Conservation (phyloP, 2,888 invertebrate species). For the Boloria euphrosyne region DNA sequence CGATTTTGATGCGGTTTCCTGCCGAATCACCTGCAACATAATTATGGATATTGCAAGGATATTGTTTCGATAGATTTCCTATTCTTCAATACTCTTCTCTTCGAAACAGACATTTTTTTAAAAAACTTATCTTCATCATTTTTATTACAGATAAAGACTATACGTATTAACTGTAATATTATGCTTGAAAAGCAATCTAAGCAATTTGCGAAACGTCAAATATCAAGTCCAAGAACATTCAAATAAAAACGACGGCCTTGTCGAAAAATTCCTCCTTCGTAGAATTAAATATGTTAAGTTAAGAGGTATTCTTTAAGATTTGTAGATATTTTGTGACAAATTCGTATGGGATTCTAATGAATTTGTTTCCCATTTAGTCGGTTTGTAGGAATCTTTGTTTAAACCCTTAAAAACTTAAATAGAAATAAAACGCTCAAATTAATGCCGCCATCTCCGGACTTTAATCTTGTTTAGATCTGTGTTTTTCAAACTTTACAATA, state of each 20-base stretch:
- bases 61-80: conserved; percentile 24
- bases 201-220: conserved; percentile 16
- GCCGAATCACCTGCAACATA: conserved; percentile 42
- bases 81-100: conserved; percentile 4
- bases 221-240: conserved; percentile 14
- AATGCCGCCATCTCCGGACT: conserved; percentile 62
- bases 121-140: neutral
- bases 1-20: conserved; percentile 43
- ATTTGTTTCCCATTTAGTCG: conserved; percentile 62
- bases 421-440: conserved; percentile 52
- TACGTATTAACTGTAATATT: no score
- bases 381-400: conserved; percentile 58
- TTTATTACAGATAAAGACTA: no score
- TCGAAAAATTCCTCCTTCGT: conserved; percentile 29
- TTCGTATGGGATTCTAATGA: conserved; percentile 63
- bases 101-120: neutral
- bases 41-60: conserved; percentile 29
- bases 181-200: neutral
- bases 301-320: conserved; percentile 28
- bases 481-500: conserved; percentile 51
- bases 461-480: conserved; percentile 55
- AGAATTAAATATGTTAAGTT: conserved; percentile 17
- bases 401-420: conserved; percentile 54
- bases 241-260: conserved; percentile 29
- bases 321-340: conserved; percentile 59